phyloP scores from a whole-genome alignment of 2,797 vertebrate species.

The Decapterus maruadsi region DNA sequence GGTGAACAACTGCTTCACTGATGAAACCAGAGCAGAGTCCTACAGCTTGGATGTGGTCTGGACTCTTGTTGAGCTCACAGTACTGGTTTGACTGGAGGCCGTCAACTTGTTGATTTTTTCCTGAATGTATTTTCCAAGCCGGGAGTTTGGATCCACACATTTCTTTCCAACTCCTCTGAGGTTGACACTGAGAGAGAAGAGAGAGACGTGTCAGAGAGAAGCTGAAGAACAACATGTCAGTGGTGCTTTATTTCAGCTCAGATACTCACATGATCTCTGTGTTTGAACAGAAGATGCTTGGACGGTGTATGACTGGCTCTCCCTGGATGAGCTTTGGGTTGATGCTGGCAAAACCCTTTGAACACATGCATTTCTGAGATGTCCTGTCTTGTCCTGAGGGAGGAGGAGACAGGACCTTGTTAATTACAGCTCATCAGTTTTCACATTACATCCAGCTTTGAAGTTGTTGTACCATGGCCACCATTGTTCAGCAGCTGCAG shows the following conservation, averaged over 20 bases:
- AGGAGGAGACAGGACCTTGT: background rate
- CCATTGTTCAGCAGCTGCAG: background rate
- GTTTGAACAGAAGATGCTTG: conserved; percentile 33
- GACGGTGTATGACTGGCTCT: background rate
- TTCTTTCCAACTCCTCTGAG: background rate
- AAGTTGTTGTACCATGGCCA: too few relatives aligned
- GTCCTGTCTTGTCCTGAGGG: conserved; percentile 10
- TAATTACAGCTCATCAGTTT: background rate
- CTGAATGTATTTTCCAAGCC: too few relatives aligned
- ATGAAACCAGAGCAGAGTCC: background rate
- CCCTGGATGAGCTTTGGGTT: background rate
- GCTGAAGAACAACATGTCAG: background rate
- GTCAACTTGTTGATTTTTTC: too few relatives aligned
- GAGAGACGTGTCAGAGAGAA: background rate
- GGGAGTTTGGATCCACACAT: conserved; percentile 3
- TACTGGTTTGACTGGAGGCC: too few relatives aligned
- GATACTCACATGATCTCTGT: conserved; percentile 52
- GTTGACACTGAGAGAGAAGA: conserved; percentile 26
- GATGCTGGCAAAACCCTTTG: conserved; percentile 1
- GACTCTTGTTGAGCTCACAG: too few relatives aligned
- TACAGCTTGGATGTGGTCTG: background rate
- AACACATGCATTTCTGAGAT: conserved; percentile 36
- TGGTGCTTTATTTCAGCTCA: background rate
- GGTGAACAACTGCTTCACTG: too few relatives aligned
- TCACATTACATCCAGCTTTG: too few relatives aligned